Evolutionary conservation across 1,140 invertebrate species (phyloP), one percentile per base, ranked within the genome.

Genomic region (Drosophila murphyi): DNA sequence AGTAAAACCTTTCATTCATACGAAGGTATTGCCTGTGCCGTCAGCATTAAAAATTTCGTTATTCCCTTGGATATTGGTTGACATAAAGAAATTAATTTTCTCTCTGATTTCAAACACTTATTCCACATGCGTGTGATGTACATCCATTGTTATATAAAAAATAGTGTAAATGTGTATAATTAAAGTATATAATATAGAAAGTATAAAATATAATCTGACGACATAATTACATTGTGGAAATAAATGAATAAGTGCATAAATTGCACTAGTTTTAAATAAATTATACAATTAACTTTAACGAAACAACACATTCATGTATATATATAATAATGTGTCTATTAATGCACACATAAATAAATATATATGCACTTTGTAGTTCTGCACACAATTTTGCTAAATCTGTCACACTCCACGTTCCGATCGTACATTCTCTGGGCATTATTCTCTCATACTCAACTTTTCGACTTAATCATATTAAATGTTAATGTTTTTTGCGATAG

Each of bases 331-430:
- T 57, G 37, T 45, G 31, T 6, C 43, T 47, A 50, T 48, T 48
- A 35, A 50, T 48, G 12, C 20, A 59, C 37, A 52, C 32, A 47
- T 45, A 70, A 35, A 29, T 61, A 76, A 47, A 47, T 59, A 55
- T 70, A 63, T 69, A 35, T 69, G 55, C 60, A 78, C 50, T 78
- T 80, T 81, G 61, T 78, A 89, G 81, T 85, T 81, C 77, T 90
- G 85, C 86, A 89, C 81, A 89, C 78, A 90, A 89, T 90, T 89
- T 89, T 74, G 54, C 86, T 89, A 89, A 78, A 81, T 89, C 69
- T 73, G 48, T 69, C 76, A 77, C 76, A 57, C 45, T 60, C 55
- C 47, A 77, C 74, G 41, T 50, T 80, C 70, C 52, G 54, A 69
- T 51, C 67, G 63, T 68, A 48, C 54, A 68, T 72, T 68, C 59